Base-by-base conservation (phyloP, 2,113 vertebrate genomes). In the Marcusenius ussheri region DNA sequence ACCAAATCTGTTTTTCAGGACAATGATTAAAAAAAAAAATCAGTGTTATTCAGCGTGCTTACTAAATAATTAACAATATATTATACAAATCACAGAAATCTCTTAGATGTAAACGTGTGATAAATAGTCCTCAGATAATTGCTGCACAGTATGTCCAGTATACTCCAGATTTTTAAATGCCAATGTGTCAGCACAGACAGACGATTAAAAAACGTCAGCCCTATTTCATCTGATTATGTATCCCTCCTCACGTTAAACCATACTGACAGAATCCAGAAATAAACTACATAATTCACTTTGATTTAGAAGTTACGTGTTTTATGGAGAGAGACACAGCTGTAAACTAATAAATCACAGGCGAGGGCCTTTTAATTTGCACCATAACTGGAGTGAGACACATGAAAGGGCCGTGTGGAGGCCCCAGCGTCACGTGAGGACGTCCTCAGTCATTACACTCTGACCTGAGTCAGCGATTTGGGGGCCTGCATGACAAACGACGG, bases 381-480 rank as follows among this genome's bases (percentile, higher is more conserved):
- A 74, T 88, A 83, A 83, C 74, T 51, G 42, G 27, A 86, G 47
- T 1, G 47, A 31, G n/a, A 24, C 24, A 35, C 27, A 86, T 50
- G 21, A 86, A 51, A 27, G 47, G 21, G 9, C 39, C 13, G 1
- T 15, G 21, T 51, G 47, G n/a, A 27, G 31, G 17, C 6, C 5
- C 49, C 11, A 13, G 27, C 4, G 21, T 88, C 87, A 42, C 31
- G 42, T 39, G 70, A 31, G 11, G 91, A 92, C 89, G 93, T 94
- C 96, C 95, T 97, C 97, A 97, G 96, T 95, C 93, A 95, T 96
- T 96, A 96, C 94, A 96, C 96, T 45, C 39, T 46, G 80, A 86
- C 96, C 97, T 96, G 96, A 97, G 96, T 97, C 96, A 97, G 96
- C 96, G 96, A 95, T 95, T 96, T 24, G 94, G 96, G 95, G 97